phyloP scores from a whole-genome alignment of 2,113 vertebrate genomes.

The Climacteris rufus region DNA sequence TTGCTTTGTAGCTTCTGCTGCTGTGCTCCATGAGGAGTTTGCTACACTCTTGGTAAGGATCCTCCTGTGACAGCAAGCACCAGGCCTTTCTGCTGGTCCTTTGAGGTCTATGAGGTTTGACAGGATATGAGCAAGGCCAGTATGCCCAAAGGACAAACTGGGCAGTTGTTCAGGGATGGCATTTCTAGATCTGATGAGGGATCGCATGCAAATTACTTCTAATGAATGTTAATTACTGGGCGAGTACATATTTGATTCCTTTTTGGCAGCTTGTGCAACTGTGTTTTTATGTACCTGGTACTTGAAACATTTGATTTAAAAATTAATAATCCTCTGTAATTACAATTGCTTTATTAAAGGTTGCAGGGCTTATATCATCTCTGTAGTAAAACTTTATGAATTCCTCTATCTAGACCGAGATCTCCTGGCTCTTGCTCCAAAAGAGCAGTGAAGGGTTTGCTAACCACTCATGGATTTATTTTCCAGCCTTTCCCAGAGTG shows the following conservation, averaged over 20 bases:
- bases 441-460: background rate
- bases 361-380: slow-evolving; percentile 35
- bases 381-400: slow-evolving; percentile 16
- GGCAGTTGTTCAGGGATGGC: slow-evolving; percentile 23
- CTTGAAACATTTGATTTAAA: slow-evolving; percentile 11
- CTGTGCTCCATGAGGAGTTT: background rate
- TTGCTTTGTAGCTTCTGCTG: background rate
- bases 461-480: background rate
- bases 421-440: slow-evolving; percentile 19
- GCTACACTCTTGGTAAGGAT: background rate
- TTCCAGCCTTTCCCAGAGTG: background rate
- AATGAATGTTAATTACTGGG: slow-evolving; percentile 46
- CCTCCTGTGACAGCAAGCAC: background rate
- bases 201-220: slow-evolving; percentile 26
- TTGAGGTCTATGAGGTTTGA: background rate
- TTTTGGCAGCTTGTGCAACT: slow-evolving; percentile 16
- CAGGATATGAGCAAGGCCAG: background rate
- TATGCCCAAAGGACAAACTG: slow-evolving; percentile 23
- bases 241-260: slow-evolving; percentile 1
- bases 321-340: slow-evolving; percentile 38
- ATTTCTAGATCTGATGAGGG: slow-evolving; percentile 12
- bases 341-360: slow-evolving; percentile 41
- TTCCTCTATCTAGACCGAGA: background rate
- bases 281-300: slow-evolving; percentile 9
- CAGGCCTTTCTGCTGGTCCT: background rate